These are phyloP conservation scores for Carlito syrichta DNA, from an alignment of 2,113 vertebrate species.

Conservation along the genomic window DNA sequence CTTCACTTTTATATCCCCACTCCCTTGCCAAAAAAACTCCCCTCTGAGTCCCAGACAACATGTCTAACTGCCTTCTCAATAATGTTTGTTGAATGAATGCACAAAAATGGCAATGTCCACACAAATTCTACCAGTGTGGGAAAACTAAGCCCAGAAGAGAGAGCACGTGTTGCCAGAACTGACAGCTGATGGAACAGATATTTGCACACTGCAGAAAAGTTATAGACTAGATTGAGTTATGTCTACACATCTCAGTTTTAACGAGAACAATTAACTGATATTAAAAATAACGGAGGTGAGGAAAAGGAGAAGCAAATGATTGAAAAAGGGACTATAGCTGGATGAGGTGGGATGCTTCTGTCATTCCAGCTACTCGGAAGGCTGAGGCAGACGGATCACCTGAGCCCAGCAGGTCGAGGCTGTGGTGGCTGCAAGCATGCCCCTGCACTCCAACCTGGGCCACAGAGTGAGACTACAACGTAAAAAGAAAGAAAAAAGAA, in stretches of 20 bases:
- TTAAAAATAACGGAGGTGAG: background rate
- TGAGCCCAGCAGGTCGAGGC: too few relatives aligned
- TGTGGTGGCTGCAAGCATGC: too few relatives aligned
- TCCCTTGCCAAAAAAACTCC: background rate
- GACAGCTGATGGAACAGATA: background rate
- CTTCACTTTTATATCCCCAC: background rate
- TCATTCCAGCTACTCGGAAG: too few relatives aligned
- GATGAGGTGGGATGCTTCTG: too few relatives aligned
- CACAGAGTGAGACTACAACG: too few relatives aligned
- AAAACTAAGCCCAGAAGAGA: background rate
- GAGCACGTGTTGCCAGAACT: background rate
- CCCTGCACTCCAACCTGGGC: too few relatives aligned
- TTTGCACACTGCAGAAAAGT: background rate
- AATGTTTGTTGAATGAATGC: background rate
- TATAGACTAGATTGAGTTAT: background rate
- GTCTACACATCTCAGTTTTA: background rate
- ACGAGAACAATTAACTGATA: background rate
- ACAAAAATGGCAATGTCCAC: background rate
- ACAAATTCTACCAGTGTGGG: background rate
- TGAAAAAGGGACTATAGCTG: background rate
- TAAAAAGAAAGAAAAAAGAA: too few relatives aligned
- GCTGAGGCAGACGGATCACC: too few relatives aligned
- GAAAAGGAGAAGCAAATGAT: background rate
- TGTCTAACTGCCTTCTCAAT: background rate
- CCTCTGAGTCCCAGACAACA: background rate